Base-by-base conservation (phyloP, 2,888 invertebrate species). In the Drosophila pseudotalamancana region DNA sequence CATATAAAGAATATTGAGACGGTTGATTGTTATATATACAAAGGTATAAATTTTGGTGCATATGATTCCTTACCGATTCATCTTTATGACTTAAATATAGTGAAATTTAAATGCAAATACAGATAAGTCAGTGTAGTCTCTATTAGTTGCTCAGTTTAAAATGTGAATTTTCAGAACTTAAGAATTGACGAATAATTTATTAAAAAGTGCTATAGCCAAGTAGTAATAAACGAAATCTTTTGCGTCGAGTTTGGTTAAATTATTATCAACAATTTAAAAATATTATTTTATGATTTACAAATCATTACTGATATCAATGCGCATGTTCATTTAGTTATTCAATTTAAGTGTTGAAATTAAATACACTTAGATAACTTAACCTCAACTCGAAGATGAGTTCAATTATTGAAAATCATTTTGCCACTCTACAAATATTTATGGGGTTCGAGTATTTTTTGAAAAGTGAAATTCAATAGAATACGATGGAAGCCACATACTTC, bases 401-500 rank as follows among this genome's bases (percentile, higher is more conserved):
- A 35, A 61, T 56, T 31, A 32, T 19, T 37, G 31, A 67, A 59
- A 67, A 59, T 46, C 18, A 32, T 37, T 53, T 21, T 11, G 23
- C 0, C 31, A 9, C 29, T 40, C 9, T 31, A 40, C 43, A 48
- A 67, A 67, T 59, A 51, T 59, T 67, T 43, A n/a, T 48, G 31
- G 11, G 18, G 9, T 6, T 29, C 34, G 6, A 6, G 45, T 14
- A n/a, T 48, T 73, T 39, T 39, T 45, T 39, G 34, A 51, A 43
- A 39, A 43, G 45, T 27, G 27, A 57, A 57, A 72, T 63, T 75
- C 60, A 60, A 65, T 51, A 37, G 55, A 37, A 37, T 39, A 32
- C 72, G 53, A 55, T 5, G 42, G 34, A 29, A 19, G 56, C 40
- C 37, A 60, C 50, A 59, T 31, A 61, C 40, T 37, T 31, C 19